These are phyloP conservation scores for Archilochus colubris DNA, from an alignment of 2,113 vertebrate genomes.

Conservation along the genomic window DNA sequence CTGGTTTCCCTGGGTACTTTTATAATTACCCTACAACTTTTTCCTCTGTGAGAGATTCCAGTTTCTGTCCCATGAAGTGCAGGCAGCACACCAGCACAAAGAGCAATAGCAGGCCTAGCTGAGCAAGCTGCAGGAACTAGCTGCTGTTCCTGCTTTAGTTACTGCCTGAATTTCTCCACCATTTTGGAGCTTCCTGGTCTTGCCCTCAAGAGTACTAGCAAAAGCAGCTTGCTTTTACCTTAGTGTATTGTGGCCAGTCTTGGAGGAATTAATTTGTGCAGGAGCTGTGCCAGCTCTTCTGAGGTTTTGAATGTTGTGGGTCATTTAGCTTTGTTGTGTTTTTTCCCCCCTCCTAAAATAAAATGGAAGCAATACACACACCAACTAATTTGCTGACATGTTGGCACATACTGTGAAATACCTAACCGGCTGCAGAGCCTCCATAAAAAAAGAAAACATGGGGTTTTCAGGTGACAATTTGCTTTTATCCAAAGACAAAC, in stretches of 20 bases:
- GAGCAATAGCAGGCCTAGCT: not conserved
- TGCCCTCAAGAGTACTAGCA: not conserved
- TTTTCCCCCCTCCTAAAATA: not conserved
- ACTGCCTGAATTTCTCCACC: not conserved
- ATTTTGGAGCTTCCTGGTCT: not conserved
- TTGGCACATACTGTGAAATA: not conserved
- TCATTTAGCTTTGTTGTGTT: not conserved
- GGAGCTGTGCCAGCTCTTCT: not conserved
- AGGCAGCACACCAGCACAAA: not conserved
- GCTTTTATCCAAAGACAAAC: not conserved
- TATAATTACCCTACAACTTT: not conserved
- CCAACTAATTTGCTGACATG: not conserved
- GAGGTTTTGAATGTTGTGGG: not conserved
- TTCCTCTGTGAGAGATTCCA: not conserved
- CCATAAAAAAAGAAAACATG: not conserved
- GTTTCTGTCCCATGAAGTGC: not conserved
- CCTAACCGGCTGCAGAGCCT: not conserved
- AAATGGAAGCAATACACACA: not conserved
- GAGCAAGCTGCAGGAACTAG: not conserved
- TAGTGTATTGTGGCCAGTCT: not conserved
- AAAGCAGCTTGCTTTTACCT: not conserved
- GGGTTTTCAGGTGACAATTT: not conserved
- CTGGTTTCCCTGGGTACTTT: not conserved
- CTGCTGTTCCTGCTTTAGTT: accelerated
- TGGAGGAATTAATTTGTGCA: not conserved